phyloP scores from a whole-genome alignment of 2,888 invertebrate genomes.

The Branchipolynoe longqiensis region DNA sequence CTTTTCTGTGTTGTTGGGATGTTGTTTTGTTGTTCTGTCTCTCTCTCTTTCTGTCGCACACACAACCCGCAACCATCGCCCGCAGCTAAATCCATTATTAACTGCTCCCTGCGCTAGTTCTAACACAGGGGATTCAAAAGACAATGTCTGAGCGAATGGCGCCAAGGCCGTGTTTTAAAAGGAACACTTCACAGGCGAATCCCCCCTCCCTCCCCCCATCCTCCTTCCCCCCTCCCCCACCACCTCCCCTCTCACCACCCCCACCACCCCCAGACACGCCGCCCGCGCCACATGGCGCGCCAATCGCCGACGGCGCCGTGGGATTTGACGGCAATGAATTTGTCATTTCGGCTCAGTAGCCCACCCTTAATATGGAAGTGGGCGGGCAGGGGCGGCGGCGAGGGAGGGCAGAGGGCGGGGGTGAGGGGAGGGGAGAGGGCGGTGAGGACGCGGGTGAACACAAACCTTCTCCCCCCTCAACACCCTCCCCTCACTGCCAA shows the following conservation, averaged over 20 bases:
- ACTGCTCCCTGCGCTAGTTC: background rate
- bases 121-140: no score
- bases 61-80: no score
- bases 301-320: constrained; percentile 6
- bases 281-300: constrained; percentile 28
- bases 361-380: constrained; percentile 38
- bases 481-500: background rate
- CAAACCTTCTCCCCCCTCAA: background rate
- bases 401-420: background rate
- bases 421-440: constrained; percentile 20
- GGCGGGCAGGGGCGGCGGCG: background rate
- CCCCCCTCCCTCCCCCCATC: no score
- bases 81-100: background rate
- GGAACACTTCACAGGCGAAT: background rate
- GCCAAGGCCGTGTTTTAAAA: background rate
- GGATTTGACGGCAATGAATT: constrained; percentile 41
- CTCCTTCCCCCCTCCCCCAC: no score
- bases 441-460: no score
- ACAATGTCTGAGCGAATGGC: background rate
- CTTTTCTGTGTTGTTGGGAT: background rate
- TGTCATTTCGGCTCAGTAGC: constrained; percentile 26
- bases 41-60: no score
- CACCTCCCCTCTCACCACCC: no score
- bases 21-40: background rate
- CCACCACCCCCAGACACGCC: constrained; percentile 22